Evolutionary conservation across 2,888 invertebrate species (phyloP), one percentile per base, ranked within the genome.

Genomic region (Chelonus formosanus): DNA sequence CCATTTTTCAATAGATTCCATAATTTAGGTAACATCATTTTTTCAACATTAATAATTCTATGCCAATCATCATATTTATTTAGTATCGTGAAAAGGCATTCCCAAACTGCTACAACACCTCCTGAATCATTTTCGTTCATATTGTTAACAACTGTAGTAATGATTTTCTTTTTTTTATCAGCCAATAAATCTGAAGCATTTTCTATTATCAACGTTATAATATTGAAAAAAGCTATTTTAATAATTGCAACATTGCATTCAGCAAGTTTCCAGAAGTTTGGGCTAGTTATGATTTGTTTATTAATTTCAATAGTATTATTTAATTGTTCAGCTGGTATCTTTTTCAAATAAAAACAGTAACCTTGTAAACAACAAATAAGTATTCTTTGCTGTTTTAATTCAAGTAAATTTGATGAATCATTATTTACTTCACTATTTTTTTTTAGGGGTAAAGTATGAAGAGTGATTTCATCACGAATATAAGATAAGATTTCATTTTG

Each of bases 401-500:
- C 90, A 73, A 89, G 87, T 75, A 92, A 92, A 76, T 92, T 92
- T 3, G 86, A 78, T 4, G 88, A 85, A 8, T 87, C 84, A 56
- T 85, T 86, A 75, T 89, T 88, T 2, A 77, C 80, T 85, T 87
- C 88, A 32, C 86, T 84, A 68, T 85, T 86, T 45, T 86, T 85
- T 31, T 89, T 78, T 3, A 88, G 86, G 65, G 88, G 85, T 0
- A 88, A 84, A 5, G 88, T 88, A 70, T 89, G 88, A 52, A 87
- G 85, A 31, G 88, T 87, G 36, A 94, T 83, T 79, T 91, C 93
- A 62, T 93, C 92, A 59, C 87, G 84, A n/a, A 94, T 86, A 73
- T 91, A 91, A 35, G 88, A 86, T 36, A 94, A 76, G 65, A 96
- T 91, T 84, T 96, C 96, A 50, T 87, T 86, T 79, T 93, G 93